Base-by-base conservation (phyloP, 92 coral and sea anemone genomes). In the Epizoanthus scotinus region DNA sequence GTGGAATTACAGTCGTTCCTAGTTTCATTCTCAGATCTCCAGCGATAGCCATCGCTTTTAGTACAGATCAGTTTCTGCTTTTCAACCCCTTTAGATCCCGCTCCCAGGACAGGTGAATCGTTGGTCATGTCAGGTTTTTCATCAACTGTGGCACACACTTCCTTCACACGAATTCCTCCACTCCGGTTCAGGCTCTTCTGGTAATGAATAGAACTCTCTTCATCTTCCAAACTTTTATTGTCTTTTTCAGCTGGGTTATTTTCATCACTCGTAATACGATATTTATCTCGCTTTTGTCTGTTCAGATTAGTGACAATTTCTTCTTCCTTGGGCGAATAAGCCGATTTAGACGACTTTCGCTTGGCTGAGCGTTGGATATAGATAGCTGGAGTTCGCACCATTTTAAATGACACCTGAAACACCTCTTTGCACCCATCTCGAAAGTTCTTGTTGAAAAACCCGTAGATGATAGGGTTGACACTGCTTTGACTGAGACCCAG, bases 401-500 rank as follows among this genome's bases (percentile, higher is more conserved):
- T 24, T 53, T 58, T 54, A 47, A 84, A 53, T 27, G 91, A 88
- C 1, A 71, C 52, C 7, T 34, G 63, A 55, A 72, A 90, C 79
- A 92, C 79, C 22, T 82, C 91, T 53, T 92, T 90, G 44, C 94
- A 90, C 6, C 97, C 94, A 8, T 84, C 92, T 78, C 97, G 64
- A 82, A 92, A 92, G 78, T 89, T 84, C 55, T 73, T 81, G 84
- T 92, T 92, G 57, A 85, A 92, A 14, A 92, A 87, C 7, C 94
- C 94, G 72, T 92, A 92, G 25, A 92, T 92, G 53, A 92, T 83
- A 2, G 97, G 97, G 75, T 92, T 92, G 42, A 88, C 84, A 56
- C 89, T 40, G n/a, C 90, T 84, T 67, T 92, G 91, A 56, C 90
- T 85, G 6, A 92, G 73, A 27, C 97, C 97, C 15, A 92, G 67